Percentiles rank a stretch among this genome's conserved stretches.
These are phyloP conservation scores for Aplocera efformata DNA, from an alignment of 2,888 invertebrate genomes.

Conservation along the genomic window DNA sequence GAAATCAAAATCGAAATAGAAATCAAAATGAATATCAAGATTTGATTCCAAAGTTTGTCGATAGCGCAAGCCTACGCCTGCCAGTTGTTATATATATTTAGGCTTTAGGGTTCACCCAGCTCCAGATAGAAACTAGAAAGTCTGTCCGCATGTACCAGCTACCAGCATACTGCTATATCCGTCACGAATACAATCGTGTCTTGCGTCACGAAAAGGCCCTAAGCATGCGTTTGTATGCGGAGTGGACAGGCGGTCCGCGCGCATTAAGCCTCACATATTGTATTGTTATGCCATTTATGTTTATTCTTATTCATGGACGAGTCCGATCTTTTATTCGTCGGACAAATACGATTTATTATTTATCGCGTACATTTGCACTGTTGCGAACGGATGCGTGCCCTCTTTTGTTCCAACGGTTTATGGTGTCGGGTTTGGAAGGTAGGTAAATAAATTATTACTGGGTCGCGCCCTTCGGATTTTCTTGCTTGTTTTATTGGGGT, in stretches of 20 bases:
- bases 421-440: conserved; percentile 29
- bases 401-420: conserved; percentile 31
- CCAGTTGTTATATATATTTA: too few species aligned
- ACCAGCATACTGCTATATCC: too few species aligned
- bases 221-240: conserved; percentile 7
- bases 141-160: too few species aligned
- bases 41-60: too few species aligned
- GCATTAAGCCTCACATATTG: conserved; percentile 41
- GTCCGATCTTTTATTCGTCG: conserved; percentile 39
- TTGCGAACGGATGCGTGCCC: conserved; percentile 38
- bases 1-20: too few species aligned
- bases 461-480: conserved; percentile 33
- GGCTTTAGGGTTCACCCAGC: too few species aligned
- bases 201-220: neutral
- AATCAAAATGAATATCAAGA: too few species aligned
- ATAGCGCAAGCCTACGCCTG: too few species aligned
- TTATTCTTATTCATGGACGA: conserved; percentile 45
- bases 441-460: conserved; percentile 35
- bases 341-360: conserved; percentile 47
- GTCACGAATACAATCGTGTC: neutral
- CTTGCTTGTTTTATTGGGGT: conserved; percentile 34
- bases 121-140: too few species aligned
- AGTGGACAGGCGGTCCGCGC: conserved; percentile 13
- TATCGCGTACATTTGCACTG: conserved; percentile 46
- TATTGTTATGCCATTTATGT: conserved; percentile 47